A percentile compares a stretch with the other conserved stretches of the same genome.
Evolutionary conservation across 2,113 vertebrate genomes (phyloP).

Genomic region (Sprattus sprattus): DNA sequence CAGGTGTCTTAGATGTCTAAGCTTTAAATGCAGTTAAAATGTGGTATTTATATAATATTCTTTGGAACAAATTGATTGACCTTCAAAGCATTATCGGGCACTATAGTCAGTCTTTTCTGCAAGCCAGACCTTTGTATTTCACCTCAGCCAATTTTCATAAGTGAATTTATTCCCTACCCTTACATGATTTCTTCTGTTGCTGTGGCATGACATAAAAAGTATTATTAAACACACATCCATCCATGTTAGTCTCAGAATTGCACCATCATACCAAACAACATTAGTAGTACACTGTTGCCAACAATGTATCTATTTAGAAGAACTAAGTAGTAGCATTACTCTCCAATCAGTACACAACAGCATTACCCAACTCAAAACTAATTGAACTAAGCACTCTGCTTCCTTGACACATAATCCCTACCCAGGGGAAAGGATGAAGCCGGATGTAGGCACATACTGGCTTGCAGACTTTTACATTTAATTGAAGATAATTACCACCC

Average conservation of each 20-base stretch:
- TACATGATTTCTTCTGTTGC: background rate
- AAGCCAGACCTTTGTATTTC: background rate
- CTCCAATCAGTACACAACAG: background rate
- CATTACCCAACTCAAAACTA: background rate
- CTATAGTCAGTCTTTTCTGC: background rate
- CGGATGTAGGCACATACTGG: background rate
- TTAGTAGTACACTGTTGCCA: background rate
- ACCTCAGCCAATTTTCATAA: background rate
- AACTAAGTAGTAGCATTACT: background rate
- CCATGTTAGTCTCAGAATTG: background rate
- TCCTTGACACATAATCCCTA: background rate
- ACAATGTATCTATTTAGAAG: background rate
- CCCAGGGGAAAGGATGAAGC: background rate
- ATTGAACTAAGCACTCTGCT: background rate
- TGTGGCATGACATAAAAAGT: background rate
- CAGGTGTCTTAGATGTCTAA: no score
- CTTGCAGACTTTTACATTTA: background rate
- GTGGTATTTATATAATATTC: background rate
- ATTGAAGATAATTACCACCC: background rate
- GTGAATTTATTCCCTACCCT: background rate
- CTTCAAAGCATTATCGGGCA: background rate
- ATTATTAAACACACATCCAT: background rate
- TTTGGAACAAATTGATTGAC: background rate
- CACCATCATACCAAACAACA: background rate
- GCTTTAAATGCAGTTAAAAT: no score